Evolutionary conservation across 2,113 vertebrate genomes (phyloP).

Genomic region (Saimiri boliviensis): DNA sequence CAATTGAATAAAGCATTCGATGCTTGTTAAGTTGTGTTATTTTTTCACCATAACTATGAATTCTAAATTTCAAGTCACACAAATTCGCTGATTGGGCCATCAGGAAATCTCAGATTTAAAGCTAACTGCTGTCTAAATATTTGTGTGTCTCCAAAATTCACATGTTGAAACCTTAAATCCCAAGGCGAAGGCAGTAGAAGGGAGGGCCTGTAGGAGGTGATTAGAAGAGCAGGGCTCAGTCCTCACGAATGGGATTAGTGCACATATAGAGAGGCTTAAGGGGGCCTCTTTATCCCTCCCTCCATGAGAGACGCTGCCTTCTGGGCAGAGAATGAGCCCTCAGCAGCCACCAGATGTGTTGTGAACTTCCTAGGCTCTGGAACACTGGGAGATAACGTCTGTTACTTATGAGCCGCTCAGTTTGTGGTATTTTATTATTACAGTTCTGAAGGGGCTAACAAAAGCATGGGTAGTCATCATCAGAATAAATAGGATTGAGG

Average conservation of each 20-base stretch:
- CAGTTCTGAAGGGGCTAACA: not conserved
- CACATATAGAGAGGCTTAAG: not conserved
- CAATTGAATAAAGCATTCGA: not conserved
- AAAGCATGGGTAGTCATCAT: too few species aligned
- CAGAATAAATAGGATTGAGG: not conserved
- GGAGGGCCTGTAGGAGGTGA: not conserved
- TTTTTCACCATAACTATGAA: not conserved
- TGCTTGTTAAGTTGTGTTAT: not conserved
- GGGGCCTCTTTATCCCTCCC: not conserved
- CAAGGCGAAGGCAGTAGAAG: too few species aligned
- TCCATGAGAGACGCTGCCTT: not conserved
- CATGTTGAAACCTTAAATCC: too few species aligned
- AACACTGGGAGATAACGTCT: not conserved
- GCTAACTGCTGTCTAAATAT: not conserved
- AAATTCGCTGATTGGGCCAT: not conserved
- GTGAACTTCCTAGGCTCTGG: not conserved
- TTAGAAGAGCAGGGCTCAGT: not conserved
- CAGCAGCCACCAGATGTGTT: not conserved
- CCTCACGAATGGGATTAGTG: not conserved
- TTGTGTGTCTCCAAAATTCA: not conserved
- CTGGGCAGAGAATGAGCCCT: too few species aligned
- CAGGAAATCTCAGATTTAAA: not conserved
- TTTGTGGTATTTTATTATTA: not conserved
- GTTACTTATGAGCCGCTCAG: not conserved
- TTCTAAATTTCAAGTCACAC: not conserved